Conservation (phyloP, 2,888 invertebrate genomes). For the Dascillus cervinus region DNA sequence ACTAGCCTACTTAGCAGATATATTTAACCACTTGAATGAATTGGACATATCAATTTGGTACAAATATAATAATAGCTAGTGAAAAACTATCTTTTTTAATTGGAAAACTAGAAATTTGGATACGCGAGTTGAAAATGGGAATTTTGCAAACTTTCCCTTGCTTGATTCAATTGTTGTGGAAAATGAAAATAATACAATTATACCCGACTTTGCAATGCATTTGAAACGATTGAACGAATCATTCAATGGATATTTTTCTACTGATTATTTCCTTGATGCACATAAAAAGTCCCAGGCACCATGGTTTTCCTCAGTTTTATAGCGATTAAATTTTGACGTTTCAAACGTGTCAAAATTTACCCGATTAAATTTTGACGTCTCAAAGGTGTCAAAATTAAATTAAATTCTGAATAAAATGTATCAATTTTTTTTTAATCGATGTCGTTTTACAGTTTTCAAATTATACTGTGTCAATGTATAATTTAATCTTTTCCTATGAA, state of each 20-base stretch:
- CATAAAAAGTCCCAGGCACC: no score
- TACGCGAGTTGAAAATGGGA: conserved; percentile 1
- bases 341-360: no score
- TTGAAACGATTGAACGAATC: conserved; percentile 1
- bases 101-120: conserved; percentile 3
- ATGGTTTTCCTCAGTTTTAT: no score
- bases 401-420: no score
- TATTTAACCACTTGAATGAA: conserved; percentile 10
- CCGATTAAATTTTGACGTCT: no score
- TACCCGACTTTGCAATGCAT: not conserved
- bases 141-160: conserved; percentile 1
- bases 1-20: conserved; percentile 9
- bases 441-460: no score
- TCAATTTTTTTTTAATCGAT: no score
- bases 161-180: conserved; percentile 1
- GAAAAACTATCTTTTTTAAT: not conserved
- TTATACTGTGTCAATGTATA: no score
- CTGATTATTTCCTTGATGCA: no score
- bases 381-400: no score
- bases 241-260: conserved; percentile 1
- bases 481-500: no score
- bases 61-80: conserved; percentile 7
- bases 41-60: conserved; percentile 8
- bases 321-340: no score
- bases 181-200: conserved; percentile 1